Percentiles rank a stretch among this genome's conserved stretches.
These are phyloP conservation scores for Fratercula arctica DNA, from an alignment of 2,797 vertebrate genomes.

Conservation along the genomic window DNA sequence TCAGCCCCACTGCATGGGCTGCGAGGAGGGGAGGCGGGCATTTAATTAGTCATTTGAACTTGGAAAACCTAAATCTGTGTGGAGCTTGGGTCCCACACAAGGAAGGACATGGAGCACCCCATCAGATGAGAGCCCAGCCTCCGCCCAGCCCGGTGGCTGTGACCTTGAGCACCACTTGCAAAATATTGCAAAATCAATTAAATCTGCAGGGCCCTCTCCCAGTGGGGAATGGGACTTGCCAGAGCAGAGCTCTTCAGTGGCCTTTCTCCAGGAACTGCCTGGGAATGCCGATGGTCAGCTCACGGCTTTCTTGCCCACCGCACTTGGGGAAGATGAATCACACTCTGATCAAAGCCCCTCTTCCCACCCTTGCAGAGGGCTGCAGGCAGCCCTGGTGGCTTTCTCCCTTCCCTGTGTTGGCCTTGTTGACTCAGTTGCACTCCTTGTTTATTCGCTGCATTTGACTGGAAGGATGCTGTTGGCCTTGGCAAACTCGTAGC, in stretches of 20 bases:
- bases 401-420: background rate
- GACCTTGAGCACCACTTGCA: background rate
- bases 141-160: background rate
- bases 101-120: background rate
- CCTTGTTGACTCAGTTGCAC: background rate
- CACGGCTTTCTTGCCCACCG: fast-evolving
- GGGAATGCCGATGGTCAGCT: fast-evolving
- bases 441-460: background rate
- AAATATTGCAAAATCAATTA: background rate
- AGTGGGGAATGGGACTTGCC: background rate
- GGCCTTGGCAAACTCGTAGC: background rate
- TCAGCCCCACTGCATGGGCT: fast-evolving
- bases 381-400: background rate
- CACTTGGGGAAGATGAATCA: background rate
- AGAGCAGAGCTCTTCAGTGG: background rate
- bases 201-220: background rate
- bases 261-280: background rate
- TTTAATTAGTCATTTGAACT: background rate
- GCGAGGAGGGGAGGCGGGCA: fast-evolving
- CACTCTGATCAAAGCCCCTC: background rate
- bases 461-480: background rate
- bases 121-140: background rate
- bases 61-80: background rate
- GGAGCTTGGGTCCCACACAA: background rate
- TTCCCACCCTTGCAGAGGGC: background rate